Base-by-base conservation (phyloP, 2,797 vertebrate species). In the Eulemur rubriventer region DNA sequence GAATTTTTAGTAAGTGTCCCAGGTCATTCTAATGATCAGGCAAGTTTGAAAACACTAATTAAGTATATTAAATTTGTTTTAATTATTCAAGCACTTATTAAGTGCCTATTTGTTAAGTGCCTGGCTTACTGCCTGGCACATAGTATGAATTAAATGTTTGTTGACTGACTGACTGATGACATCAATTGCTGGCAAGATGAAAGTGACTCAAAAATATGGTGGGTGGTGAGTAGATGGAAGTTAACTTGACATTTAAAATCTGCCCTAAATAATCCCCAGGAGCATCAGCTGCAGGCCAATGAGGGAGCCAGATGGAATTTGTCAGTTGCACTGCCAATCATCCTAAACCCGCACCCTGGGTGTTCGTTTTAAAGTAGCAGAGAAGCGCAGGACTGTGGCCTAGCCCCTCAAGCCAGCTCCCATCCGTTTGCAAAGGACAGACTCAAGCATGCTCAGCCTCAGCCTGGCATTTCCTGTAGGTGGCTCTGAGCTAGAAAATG, bases 181-280 rank as follows among this genome's bases (percentile, higher is more conserved):
- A 92, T 92, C 55, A 28, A 16, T n/a, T 65, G 73, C 80, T 89
- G 46, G 35, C 50, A 43, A 28, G n/a, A 83, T 61, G 75, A 82
- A 67, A 55, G 46, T 81, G 80, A 93, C 81, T 97, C 69, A 91
- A 69, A 95, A 96, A 57, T 50, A 72, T 20, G 50, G 59, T 93
- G 65, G 94, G 85, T 2, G 35, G 78, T 65, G 85, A 65, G 70
- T 20, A 61, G 73, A 52, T 35, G 3, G 22, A 63, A 65, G 59
- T 89, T 73, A 91, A 90, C 11, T 24, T 95, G 90, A 85, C 85
- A 76, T 89, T 92, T 95, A 91, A 80, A 82, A 76, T 78, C 52
- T 81, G 30, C 76, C 76, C n/a, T 79, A 30, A 11, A 24, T 65
- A 76, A 95, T 46, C 72, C 67, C 20, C 69, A 16, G 78, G 72